phyloP scores from a whole-genome alignment of 1,140 invertebrate genomes.

The Pseudomyrmex gracilis region DNA sequence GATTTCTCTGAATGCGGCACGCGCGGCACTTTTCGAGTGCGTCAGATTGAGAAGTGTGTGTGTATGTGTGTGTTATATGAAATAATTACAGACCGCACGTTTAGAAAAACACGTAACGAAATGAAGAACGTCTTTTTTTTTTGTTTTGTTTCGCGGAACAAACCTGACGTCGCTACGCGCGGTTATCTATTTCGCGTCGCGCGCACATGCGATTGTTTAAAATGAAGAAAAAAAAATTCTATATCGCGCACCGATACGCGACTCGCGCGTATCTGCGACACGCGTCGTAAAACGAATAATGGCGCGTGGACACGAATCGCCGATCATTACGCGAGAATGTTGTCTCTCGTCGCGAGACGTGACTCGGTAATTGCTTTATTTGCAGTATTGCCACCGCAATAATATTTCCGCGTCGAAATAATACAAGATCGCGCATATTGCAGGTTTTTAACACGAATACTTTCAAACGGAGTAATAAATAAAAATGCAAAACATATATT shows the following conservation, averaged over 20 bases:
- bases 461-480: neutral
- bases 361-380: conserved; percentile 24
- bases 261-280: neutral
- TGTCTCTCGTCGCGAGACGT: neutral
- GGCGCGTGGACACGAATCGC: conserved; percentile 33
- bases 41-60: conserved; percentile 5
- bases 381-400: neutral
- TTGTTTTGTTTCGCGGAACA: neutral
- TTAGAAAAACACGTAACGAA: too few species aligned
- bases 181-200: neutral
- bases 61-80: neutral
- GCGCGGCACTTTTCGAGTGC: neutral
- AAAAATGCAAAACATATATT: too few species aligned
- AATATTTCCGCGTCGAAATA: neutral
- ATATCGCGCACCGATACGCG: conserved; percentile 1
- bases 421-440: neutral
- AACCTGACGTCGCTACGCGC: neutral
- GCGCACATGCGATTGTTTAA: neutral
- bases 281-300: conserved; percentile 30
- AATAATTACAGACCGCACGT: neutral
- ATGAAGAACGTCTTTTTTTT: too few species aligned
- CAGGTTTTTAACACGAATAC: neutral
- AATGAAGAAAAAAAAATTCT: neutral
- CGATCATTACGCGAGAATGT: neutral
- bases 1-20: conserved; percentile 3